A percentile compares a stretch with the other conserved stretches of the same genome.
Conservation (phyloP, 1,140 invertebrate species). For the Listronotus oregonensis region DNA sequence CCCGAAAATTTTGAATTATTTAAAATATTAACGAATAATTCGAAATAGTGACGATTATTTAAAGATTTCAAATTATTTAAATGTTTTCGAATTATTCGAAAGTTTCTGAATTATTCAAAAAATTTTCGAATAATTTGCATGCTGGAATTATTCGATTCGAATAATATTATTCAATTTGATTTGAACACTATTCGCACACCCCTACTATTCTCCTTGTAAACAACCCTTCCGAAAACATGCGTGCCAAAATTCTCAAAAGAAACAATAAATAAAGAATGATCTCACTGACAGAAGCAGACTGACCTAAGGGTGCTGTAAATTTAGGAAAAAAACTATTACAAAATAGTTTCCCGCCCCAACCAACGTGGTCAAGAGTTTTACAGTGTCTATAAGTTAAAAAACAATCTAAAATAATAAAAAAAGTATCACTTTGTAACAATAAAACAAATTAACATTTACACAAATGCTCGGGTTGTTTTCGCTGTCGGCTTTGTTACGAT, state of each 20-base stretch:
- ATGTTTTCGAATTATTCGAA: no score
- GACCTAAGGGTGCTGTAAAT: constrained; percentile 28
- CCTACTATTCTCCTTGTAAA: no score
- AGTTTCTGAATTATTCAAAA: no score
- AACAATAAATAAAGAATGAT: constrained; percentile 31
- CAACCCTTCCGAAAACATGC: background rate
- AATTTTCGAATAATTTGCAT: no score
- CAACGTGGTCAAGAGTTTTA: background rate
- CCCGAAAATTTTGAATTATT: no score
- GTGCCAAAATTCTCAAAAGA: background rate
- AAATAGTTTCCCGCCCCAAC: constrained; percentile 39
- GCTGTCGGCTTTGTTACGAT: background rate
- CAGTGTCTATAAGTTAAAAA: constrained; percentile 34
- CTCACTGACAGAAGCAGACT: constrained; percentile 51
- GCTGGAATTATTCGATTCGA: no score
- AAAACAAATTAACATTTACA: constrained; percentile 52
- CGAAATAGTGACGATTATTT: no score
- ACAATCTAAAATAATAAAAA: constrained; percentile 45
- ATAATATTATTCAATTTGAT: no score
- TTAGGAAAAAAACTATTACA: constrained; percentile 37
- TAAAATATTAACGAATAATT: no score
- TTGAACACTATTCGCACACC: no score
- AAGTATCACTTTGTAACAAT: constrained; percentile 55
- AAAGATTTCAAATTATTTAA: no score
- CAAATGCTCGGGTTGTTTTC: constrained; percentile 32